These are phyloP conservation scores for Ectropis grisescens DNA, from an alignment of 1,140 invertebrate genomes.

Conservation along the genomic window DNA sequence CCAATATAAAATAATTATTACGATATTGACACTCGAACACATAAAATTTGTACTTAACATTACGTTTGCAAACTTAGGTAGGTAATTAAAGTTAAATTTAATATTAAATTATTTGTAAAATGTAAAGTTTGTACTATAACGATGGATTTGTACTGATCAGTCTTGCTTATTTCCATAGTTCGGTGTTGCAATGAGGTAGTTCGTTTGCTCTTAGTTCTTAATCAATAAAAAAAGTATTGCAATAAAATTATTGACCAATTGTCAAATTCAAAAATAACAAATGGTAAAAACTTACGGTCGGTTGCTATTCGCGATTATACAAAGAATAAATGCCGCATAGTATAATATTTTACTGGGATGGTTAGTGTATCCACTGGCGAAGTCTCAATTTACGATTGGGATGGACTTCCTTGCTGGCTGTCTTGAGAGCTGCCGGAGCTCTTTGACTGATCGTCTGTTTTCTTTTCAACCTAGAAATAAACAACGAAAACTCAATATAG, in stretches of 20 bases:
- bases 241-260: conserved; percentile 3
- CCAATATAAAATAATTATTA: conserved; percentile 43
- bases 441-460: conserved; percentile 40
- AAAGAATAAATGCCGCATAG: too few relatives aligned
- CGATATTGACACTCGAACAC: conserved; percentile 51
- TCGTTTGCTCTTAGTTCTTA: conserved; percentile 9
- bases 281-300: too few relatives aligned
- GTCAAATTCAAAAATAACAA: too few relatives aligned
- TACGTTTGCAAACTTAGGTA: conserved; percentile 39
- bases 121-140: conserved; percentile 33
- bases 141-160: conserved; percentile 57
- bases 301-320: too few relatives aligned
- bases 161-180: conserved; percentile 41
- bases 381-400: too few relatives aligned
- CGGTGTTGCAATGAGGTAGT: conserved; percentile 47
- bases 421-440: conserved; percentile 43
- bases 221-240: conserved; percentile 1
- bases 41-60: conserved; percentile 55
- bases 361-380: too few relatives aligned
- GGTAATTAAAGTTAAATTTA: too few relatives aligned
- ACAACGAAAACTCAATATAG: too few relatives aligned
- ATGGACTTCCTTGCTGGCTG: conserved; percentile 36
- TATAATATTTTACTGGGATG: too few relatives aligned
- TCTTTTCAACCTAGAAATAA: conserved; percentile 45
- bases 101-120: conserved; percentile 21